Evolutionary conservation across 1,140 invertebrate species (phyloP).

Genomic region (Heliothis subflexa): DNA sequence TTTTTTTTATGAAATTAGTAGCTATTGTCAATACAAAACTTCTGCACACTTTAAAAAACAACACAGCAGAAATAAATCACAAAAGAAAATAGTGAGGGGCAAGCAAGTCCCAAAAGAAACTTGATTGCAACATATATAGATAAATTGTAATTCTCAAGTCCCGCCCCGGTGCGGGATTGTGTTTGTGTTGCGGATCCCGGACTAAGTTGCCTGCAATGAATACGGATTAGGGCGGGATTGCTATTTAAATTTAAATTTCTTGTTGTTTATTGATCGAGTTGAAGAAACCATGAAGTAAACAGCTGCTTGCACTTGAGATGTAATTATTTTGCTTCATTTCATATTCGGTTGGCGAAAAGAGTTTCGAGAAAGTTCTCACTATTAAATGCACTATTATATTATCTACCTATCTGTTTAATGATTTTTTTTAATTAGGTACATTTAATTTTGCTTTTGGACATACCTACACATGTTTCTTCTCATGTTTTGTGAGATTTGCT

Average conservation of each 20-base stretch:
- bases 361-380: too few relatives aligned
- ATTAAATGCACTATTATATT: too few relatives aligned
- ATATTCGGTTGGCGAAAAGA: too few relatives aligned
- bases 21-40: too few relatives aligned
- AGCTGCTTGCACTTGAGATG: not conserved
- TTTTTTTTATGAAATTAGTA: too few relatives aligned
- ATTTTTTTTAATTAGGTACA: too few relatives aligned
- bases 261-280: not conserved
- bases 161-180: conserved; percentile 11
- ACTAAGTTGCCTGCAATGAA: conserved; percentile 4
- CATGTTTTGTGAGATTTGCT: too few relatives aligned
- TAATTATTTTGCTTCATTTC: not conserved
- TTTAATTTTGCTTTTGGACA: too few relatives aligned
- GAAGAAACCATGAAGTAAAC: not conserved
- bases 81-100: not conserved
- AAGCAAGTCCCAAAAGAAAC: not conserved
- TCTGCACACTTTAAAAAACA: too few relatives aligned
- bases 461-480: too few relatives aligned
- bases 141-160: conserved; percentile 27
- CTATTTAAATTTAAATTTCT: conserved; percentile 8
- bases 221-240: conserved; percentile 23
- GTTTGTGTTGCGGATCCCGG: conserved; percentile 4
- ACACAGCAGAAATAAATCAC: conserved; percentile 4
- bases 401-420: too few relatives aligned
- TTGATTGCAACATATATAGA: conserved; percentile 31